These are phyloP conservation scores for Cheilosia vulpina DNA, from an alignment of 2,888 invertebrate genomes.

Conservation along the genomic window DNA sequence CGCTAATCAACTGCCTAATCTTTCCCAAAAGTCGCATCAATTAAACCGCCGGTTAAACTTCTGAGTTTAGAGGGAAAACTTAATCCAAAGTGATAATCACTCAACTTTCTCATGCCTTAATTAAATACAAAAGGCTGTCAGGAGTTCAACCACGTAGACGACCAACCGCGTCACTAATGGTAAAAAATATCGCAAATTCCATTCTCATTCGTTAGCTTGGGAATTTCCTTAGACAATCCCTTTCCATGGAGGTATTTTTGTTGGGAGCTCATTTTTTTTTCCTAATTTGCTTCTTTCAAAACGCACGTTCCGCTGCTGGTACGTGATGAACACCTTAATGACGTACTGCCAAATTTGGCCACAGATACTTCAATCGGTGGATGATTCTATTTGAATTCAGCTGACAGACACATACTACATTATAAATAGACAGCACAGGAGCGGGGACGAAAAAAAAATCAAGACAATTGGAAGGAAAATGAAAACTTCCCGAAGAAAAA, in stretches of 20 bases:
- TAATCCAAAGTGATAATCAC: constrained; percentile 55
- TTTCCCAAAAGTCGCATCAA: constrained; percentile 47
- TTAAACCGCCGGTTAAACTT: constrained; percentile 35
- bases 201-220: constrained; percentile 22
- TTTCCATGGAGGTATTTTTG: constrained; percentile 37
- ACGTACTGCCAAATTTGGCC: constrained; percentile 33
- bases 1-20: constrained; percentile 47
- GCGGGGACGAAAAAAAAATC: not conserved
- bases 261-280: constrained; percentile 15
- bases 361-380: constrained; percentile 23
- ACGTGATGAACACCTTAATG: constrained; percentile 65
- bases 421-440: not conserved
- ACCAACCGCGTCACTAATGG: not conserved
- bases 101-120: constrained; percentile 39
- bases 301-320: constrained; percentile 45
- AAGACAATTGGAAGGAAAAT: constrained; percentile 55
- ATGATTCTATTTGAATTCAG: constrained; percentile 38
- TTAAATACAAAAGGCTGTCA: constrained; percentile 30
- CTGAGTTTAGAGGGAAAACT: constrained; percentile 20
- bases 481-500: constrained; percentile 49
- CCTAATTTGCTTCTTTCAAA: constrained; percentile 5
- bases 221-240: constrained; percentile 17
- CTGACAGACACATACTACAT: constrained; percentile 5
- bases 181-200: constrained; percentile 8
- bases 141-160: not conserved